phyloP scores from a whole-genome alignment of 2,113 vertebrate genomes.

The Cryptomyrus ogoouensis region DNA sequence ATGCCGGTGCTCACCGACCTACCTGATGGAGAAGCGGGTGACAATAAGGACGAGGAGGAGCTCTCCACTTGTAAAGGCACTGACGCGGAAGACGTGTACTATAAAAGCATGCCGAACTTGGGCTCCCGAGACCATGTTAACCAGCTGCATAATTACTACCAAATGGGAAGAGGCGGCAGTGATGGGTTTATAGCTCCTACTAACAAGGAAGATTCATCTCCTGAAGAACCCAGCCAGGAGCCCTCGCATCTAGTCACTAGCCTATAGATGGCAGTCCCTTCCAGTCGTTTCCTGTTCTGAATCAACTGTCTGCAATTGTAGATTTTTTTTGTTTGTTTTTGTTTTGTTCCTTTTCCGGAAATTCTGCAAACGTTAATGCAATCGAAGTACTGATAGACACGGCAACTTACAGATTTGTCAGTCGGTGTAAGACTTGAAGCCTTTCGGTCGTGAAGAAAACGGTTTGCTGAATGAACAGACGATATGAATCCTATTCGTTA shows the following conservation, averaged over 20 bases:
- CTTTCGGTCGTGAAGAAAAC: constrained; percentile 55
- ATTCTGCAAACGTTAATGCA: constrained; percentile 53
- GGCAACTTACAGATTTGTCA: neutral
- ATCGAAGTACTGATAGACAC: constrained; percentile 45
- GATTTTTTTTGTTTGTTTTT: constrained; percentile 42
- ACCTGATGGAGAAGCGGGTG: constrained; percentile 64
- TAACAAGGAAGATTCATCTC: constrained; percentile 80
- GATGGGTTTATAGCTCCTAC: constrained; percentile 90
- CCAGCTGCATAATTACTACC: constrained; percentile 93
- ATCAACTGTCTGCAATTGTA: constrained; percentile 59
- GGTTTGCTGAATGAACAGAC: constrained; percentile 1
- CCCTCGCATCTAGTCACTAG: constrained; percentile 94
- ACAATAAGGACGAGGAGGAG: constrained; percentile 76
- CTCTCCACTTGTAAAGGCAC: constrained; percentile 70
- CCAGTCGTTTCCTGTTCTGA: constrained; percentile 51
- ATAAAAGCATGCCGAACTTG: constrained; percentile 98
- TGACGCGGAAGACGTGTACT: constrained; percentile 89
- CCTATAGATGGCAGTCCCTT: constrained; percentile 75
- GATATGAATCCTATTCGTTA: neutral
- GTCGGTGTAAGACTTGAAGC: constrained; percentile 14
- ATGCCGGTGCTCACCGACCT: constrained; percentile 86
- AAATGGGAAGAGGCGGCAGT: constrained; percentile 92
- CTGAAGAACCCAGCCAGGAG: constrained; percentile 76
- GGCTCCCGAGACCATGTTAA: constrained; percentile 89
- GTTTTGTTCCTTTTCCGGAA: constrained; percentile 37